A percentile compares a stretch with the other conserved stretches of the same genome.
phyloP scores from a whole-genome alignment of 23 tunicate species.

The Trididemnum clinides region DNA sequence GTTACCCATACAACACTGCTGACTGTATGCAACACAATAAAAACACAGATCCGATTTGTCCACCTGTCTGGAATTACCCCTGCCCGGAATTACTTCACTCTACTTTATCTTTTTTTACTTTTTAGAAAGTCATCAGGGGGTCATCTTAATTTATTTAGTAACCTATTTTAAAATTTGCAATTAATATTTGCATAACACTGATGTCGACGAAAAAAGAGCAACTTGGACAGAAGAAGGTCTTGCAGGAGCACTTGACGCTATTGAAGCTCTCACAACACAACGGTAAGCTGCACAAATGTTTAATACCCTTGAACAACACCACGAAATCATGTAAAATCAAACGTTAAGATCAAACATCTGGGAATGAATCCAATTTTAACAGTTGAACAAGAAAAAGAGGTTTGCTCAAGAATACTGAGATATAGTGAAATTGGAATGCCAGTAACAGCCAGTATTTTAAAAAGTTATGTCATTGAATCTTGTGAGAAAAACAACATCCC shows the following conservation, averaged over 20 bases:
- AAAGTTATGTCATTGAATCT: constrained; percentile 26
- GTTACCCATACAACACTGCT: not conserved
- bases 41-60: not conserved
- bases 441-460: not conserved
- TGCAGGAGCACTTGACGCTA: constrained; percentile 33
- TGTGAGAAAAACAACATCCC: constrained; percentile 25
- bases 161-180: not conserved
- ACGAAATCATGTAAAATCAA: constrained; percentile 28
- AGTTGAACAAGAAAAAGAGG: constrained; percentile 9
- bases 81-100: not conserved
- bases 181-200: too few relatives aligned
- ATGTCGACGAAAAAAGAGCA: constrained; percentile 36
- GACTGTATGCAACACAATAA: not conserved
- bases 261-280: not conserved
- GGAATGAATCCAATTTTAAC: constrained; percentile 36
- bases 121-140: not conserved
- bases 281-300: constrained; percentile 12
- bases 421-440: constrained; percentile 26
- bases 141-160: not conserved
- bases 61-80: not conserved
- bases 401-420: not conserved
- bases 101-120: not conserved
- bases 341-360: not conserved
- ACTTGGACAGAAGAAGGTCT: constrained; percentile 25
- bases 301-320: constrained; percentile 25